A percentile compares a stretch with the other conserved stretches of the same genome.
Evolutionary conservation across 2,888 invertebrate genomes (phyloP).

Genomic region (Drosophila bunnanda): DNA sequence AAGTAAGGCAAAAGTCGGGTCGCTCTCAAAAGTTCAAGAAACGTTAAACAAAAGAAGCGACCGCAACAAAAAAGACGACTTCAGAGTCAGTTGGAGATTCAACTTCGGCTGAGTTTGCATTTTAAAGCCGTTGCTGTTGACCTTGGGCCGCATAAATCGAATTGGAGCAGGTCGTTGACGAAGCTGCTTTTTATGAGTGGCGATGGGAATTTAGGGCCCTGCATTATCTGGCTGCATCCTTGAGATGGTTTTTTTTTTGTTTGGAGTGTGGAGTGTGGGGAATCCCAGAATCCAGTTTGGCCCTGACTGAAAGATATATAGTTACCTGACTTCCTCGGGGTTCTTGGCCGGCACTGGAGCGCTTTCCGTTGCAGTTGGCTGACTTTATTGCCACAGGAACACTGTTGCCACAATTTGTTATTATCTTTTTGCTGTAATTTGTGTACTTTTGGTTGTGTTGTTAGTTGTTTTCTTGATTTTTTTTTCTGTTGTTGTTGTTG

Average conservation of each 20-base stretch:
- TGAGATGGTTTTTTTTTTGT: conserved; percentile 43
- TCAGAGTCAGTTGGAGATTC: conserved; percentile 38
- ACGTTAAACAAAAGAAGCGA: conserved; percentile 26
- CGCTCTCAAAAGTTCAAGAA: conserved; percentile 46
- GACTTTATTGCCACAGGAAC: conserved; percentile 30
- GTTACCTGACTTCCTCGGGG: conserved; percentile 31
- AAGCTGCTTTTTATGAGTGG: conserved; percentile 29
- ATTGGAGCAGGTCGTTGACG: conserved; percentile 80
- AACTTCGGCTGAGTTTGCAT: conserved; percentile 66
- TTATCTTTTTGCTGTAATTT: conserved; percentile 44
- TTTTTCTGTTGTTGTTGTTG: conserved; percentile 6
- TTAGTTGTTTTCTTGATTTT: conserved; percentile 12
- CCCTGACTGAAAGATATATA: conserved; percentile 15
- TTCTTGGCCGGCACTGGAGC: conserved; percentile 17
- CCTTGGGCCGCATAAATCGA: conserved; percentile 78
- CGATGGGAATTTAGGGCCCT: conserved; percentile 27
- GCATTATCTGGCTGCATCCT: conserved; percentile 61
- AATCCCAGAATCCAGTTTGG: conserved; percentile 43
- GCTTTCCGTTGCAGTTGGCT: conserved; percentile 18
- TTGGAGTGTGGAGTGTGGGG: background rate
- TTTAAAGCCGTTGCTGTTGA: conserved; percentile 71
- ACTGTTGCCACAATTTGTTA: conserved; percentile 31
- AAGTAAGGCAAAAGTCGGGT: conserved; percentile 19
- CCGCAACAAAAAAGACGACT: conserved; percentile 17
- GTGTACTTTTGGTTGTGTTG: conserved; percentile 18